Base-by-base conservation (phyloP, 2,797 vertebrate genomes). In the Rhabdophis nuchalis region DNA sequence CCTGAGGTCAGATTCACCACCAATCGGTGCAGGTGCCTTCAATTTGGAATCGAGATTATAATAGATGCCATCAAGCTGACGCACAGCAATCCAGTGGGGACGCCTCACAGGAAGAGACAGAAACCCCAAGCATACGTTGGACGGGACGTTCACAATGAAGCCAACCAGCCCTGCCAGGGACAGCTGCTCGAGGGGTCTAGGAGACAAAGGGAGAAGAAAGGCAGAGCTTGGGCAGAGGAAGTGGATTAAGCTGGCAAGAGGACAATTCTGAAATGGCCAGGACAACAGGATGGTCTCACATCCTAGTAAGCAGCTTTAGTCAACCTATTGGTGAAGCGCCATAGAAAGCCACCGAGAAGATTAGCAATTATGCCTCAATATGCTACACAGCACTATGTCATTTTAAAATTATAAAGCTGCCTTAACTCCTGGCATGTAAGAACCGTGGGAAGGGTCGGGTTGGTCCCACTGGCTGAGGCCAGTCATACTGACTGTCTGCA, bases 21-120 rank as follows among this genome's bases (percentile, higher is more conserved):
- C 98, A 2, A 99, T 98, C 89, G 96, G 97, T 60, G 94, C 94
- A 0, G 98, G 98, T 4, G 96, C 98, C 95, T 98, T 98, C 41
- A 99, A 97, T 93, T 99, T 99, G 92, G 99, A 99, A 96, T 99
- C 98, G 61, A 99, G 97, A 96, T 99, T 99, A 97, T 99, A 99
- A 97, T 98, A 99, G 93, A 98, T 90, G 0, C 98, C 98, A 0
- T 96, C 97, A 11, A 99, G 98, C 90, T 98, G 98, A 12, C 98
- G 98, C 58, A 99, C 98, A 0, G 98, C 98, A 0, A 99, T 97
- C 99, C 99, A 99, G 96, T 99, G 99, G 46, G 98, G 97, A 16
- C 98, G 97, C 27, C 98, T 97, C 88, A 99, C 96, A 0, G 98
- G 98, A n/a, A 99, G 98, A 5, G 98, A 98, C 89, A 99, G 96